These are phyloP conservation scores for Stichopus chloronotus DNA, from an alignment of 35 echinoderm and acorn worm species.

Conservation along the genomic window DNA sequence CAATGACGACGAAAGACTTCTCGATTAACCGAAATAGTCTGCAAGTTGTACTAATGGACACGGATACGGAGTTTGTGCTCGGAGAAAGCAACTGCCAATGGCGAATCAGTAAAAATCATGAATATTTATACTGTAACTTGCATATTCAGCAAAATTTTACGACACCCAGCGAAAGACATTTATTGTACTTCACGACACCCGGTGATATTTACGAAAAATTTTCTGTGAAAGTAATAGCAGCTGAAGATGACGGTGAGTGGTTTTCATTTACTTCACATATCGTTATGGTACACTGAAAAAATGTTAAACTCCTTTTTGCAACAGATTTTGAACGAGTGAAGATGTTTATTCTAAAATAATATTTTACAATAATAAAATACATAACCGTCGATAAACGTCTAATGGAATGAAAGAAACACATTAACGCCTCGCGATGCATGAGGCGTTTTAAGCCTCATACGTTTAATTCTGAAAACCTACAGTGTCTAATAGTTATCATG, in stretches of 20 bases:
- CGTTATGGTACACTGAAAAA: no score
- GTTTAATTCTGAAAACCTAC: no score
- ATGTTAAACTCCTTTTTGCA: no score
- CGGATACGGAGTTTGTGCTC: conserved; percentile 17
- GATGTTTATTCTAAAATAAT: no score
- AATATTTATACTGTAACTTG: conserved; percentile 38
- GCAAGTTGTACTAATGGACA: conserved; percentile 21
- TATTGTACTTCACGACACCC: not conserved
- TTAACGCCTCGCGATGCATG: no score
- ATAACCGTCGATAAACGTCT: no score
- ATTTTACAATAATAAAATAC: no score
- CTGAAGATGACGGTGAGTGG: not conserved
- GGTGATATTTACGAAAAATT: conserved; percentile 5
- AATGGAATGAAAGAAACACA: no score
- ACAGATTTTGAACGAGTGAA: no score
- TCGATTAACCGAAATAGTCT: not conserved
- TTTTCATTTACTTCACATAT: no score
- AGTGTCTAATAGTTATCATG: no score
- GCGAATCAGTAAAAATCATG: not conserved
- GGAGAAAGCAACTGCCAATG: conserved; percentile 18
- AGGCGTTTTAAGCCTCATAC: no score
- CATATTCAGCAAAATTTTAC: conserved; percentile 5
- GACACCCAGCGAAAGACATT: not conserved
- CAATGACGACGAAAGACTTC: not conserved
- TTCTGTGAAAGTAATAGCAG: not conserved